Evolutionary conservation across 2,797 vertebrate species (phyloP), one percentile per base, ranked within the genome.

Genomic region (Neoniphon sammara): DNA sequence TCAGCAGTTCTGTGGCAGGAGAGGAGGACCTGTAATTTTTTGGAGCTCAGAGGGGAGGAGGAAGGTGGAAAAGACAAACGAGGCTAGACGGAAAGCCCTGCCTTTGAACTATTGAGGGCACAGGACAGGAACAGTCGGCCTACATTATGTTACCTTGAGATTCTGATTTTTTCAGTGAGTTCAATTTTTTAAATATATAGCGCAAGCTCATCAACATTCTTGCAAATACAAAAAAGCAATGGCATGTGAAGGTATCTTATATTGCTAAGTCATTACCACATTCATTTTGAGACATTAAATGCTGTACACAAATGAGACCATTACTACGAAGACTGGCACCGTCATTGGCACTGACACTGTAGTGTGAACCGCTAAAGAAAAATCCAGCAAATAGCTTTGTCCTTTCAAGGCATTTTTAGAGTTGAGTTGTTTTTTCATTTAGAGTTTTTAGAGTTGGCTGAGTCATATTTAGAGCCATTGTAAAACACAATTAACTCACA

Each of bases 1-100:
- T 75, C 59, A 64, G 77, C 65, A 78, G 82, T 50, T 63, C 66
- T 63, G 83, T 20, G 2, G 67, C 70, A 83, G 50, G 58, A 71
- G 72, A 66, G 49, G 17, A 66, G 47, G 54, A n/a, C 20, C 9
- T 36, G 36, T 54, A 50, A 53, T 3, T 80, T 55, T 27, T n/a
- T n/a, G 27, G 63, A 53, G 52, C 30, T 59, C 55, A 64, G 52
- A 69, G 2, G 1, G 27, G 12, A 60, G 2, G 46, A 17, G 9
- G 23, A 66, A 0, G 3, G 15, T 36, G 20, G 60, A 52, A 47
- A 36, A 63, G 58, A 39, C 53, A 10, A 50, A 60, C 3, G 18
- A 56, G 58, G 15, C 5, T 34, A 57, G 27, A 34, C 55, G 31
- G 30, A 39, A 47, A 20, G 7, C 23, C 7, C 27, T 23, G 9